These are phyloP conservation scores for Argentina silus DNA, from an alignment of 2,797 vertebrate genomes.

Conservation along the genomic window DNA sequence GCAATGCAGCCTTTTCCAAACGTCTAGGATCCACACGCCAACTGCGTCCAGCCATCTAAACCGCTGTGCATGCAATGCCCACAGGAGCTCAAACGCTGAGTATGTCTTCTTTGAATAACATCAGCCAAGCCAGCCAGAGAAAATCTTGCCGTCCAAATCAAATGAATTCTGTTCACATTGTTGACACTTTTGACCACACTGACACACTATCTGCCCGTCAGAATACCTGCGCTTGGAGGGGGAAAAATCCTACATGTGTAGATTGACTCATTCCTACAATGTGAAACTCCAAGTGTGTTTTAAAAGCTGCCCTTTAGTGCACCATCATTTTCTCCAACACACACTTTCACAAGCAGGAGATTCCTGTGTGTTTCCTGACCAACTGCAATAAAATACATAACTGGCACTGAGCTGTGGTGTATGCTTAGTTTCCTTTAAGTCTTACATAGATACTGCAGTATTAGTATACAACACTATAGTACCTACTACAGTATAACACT, in stretches of 20 bases:
- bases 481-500: too few species aligned
- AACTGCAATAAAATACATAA: not conserved
- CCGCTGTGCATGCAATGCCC: conserved; percentile 42
- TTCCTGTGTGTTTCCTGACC: conserved; percentile 3
- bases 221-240: not conserved
- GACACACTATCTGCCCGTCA: not conserved
- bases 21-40: conserved; percentile 26
- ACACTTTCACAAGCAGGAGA: not conserved
- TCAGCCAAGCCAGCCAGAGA: not conserved
- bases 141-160: not conserved
- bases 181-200: not conserved
- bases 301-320: not conserved
- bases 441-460: too few species aligned
- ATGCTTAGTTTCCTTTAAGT: not conserved
- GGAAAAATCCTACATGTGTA: conserved; percentile 6
- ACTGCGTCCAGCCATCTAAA: conserved; percentile 29
- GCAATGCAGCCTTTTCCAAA: conserved; percentile 40
- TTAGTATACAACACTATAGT: too few species aligned
- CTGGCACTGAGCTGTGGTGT: not conserved
- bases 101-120: not conserved
- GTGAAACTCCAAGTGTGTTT: not conserved
- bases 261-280: not conserved
- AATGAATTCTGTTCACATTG: conserved; percentile 1
- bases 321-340: not conserved
- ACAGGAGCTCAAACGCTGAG: conserved; percentile 35